Percentiles rank a stretch among this genome's conserved stretches.
Conservation (phyloP, 2,797 vertebrate genomes). For the Leuciscus waleckii region DNA sequence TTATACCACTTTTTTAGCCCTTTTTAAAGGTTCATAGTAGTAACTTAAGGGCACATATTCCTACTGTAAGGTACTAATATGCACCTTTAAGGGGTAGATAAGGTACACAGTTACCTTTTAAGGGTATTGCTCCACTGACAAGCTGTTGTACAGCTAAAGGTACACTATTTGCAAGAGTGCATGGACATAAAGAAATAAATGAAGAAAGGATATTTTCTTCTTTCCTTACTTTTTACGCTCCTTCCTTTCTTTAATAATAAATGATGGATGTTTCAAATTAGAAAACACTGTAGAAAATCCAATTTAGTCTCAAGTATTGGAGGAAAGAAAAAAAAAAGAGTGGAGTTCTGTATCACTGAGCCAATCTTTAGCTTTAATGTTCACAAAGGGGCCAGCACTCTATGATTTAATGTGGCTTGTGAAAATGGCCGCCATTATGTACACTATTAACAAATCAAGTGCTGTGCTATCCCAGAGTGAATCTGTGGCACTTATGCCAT, state of each 20-base stretch:
- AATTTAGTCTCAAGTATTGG: conserved; percentile 91
- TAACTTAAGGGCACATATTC: background rate
- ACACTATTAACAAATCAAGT: conserved; percentile 88
- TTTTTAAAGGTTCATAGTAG: background rate
- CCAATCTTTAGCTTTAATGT: conserved; percentile 74
- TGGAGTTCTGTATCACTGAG: conserved; percentile 72
- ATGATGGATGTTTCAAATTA: conserved; percentile 98
- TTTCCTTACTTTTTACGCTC: conserved; percentile 59
- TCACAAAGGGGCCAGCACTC: conserved; percentile 78
- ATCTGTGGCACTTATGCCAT: conserved; percentile 78
- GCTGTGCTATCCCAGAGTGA: conserved; percentile 74
- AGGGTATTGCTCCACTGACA: background rate
- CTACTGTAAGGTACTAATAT: background rate
- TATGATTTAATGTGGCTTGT: conserved; percentile 90
- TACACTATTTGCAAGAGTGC: background rate
- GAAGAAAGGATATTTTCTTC: conserved; percentile 41
- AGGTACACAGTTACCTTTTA: background rate
- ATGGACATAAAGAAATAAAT: background rate
- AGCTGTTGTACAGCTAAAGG: background rate
- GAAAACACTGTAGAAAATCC: conserved; percentile 90
- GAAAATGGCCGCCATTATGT: conserved; percentile 90
- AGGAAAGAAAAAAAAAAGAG: conserved; percentile 80
- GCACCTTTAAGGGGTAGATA: background rate
- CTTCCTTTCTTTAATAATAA: conserved; percentile 90
- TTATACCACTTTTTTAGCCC: too few species aligned